A percentile compares a stretch with the other conserved stretches of the same genome.
phyloP scores from a whole-genome alignment of 2,113 vertebrate species.

The Columba janthina region DNA sequence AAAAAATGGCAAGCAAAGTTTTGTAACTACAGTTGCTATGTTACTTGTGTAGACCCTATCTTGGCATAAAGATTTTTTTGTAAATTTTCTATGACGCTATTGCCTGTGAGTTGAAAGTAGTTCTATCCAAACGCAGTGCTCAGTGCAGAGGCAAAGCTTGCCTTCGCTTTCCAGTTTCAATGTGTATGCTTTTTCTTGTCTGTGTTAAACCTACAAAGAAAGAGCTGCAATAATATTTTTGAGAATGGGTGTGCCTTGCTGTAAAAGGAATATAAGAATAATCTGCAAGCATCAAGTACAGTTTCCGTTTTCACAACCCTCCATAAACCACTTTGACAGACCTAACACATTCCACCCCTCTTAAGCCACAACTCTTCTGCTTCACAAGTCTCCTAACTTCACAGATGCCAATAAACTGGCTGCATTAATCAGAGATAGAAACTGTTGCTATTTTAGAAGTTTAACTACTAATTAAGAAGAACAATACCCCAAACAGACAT shows the following conservation, averaged over 20 bases:
- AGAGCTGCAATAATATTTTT: background rate
- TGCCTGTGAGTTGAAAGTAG: conserved; percentile 21
- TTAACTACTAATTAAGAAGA: background rate
- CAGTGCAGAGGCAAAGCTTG: background rate
- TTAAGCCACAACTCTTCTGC: background rate
- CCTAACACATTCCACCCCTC: background rate
- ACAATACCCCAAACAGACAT: background rate
- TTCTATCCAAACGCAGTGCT: conserved; percentile 7
- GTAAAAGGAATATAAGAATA: background rate
- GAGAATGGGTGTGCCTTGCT: background rate
- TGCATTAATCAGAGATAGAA: background rate
- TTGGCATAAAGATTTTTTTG: conserved; percentile 24
- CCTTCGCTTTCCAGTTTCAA: background rate
- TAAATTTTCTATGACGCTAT: conserved; percentile 53
- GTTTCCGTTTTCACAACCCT: background rate
- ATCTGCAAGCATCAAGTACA: background rate
- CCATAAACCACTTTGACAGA: background rate
- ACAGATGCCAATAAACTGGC: background rate
- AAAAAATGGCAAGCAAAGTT: background rate
- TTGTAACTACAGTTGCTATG: conserved; percentile 45
- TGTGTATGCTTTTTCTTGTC: background rate
- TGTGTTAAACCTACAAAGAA: background rate
- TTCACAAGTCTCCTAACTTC: background rate
- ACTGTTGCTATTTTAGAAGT: background rate
- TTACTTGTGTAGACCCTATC: conserved; percentile 19